Conservation (phyloP, 92 coral and sea anemone genomes). For the Epizoanthus fatuus region DNA sequence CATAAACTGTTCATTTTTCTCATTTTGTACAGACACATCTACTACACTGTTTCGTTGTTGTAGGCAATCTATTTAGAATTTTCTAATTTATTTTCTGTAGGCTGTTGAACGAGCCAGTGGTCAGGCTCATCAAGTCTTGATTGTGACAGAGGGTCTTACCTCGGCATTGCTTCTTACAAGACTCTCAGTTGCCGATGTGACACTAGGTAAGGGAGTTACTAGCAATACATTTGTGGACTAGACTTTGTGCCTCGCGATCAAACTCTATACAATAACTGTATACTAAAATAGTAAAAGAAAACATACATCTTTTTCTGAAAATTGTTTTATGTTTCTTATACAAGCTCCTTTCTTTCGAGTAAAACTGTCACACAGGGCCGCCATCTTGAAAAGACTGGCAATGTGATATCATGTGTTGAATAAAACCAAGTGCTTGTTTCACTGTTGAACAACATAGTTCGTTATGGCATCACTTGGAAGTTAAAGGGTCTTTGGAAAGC, state of each 20-base stretch:
- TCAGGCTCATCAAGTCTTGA: slow-evolving; percentile 87
- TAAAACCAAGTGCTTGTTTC: too few species aligned
- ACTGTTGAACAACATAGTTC: too few species aligned
- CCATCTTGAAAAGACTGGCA: too few species aligned
- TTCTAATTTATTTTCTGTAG: slow-evolving; percentile 41
- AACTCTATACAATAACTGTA: neutral
- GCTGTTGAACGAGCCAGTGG: slow-evolving; percentile 87
- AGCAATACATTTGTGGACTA: neutral
- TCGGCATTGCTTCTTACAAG: slow-evolving; percentile 84
- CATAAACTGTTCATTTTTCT: neutral
- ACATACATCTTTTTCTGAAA: too few species aligned
- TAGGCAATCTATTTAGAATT: neutral
- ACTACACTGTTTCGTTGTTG: neutral
- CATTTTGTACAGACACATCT: neutral
- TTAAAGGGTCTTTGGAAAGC: too few species aligned
- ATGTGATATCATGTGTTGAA: too few species aligned
- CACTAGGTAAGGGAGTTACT: slow-evolving; percentile 71
- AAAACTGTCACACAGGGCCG: too few species aligned
- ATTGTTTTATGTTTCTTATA: too few species aligned
- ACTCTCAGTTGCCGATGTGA: slow-evolving; percentile 87
- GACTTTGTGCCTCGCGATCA: neutral
- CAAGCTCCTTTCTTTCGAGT: too few species aligned
- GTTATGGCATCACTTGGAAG: too few species aligned
- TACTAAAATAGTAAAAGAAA: too few species aligned
- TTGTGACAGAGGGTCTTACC: slow-evolving; percentile 86